Percentiles rank a stretch among this genome's conserved stretches.
phyloP scores from a whole-genome alignment of 2,888 invertebrate species.

The Chirona hameri region DNA sequence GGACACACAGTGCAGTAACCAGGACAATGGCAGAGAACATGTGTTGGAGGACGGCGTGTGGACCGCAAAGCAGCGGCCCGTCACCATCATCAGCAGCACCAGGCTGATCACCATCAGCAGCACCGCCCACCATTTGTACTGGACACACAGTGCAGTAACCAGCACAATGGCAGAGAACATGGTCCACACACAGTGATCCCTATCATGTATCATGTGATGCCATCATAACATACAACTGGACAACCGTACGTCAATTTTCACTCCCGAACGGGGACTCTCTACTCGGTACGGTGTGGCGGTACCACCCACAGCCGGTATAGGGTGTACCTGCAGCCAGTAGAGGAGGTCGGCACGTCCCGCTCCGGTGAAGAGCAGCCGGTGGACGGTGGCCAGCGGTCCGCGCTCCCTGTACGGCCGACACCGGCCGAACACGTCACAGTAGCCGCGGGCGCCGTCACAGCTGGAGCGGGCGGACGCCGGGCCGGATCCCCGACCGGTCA shows the following conservation, averaged over 20 bases:
- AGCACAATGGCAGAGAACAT: background rate
- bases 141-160: background rate
- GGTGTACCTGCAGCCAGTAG: conserved; percentile 87
- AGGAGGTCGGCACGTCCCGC: conserved; percentile 82
- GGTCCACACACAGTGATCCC: too few relatives aligned
- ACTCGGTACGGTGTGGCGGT: too few relatives aligned
- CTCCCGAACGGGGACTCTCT: too few relatives aligned
- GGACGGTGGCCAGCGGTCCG: conserved; percentile 91
- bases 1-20: conserved; percentile 4
- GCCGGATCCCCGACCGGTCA: too few relatives aligned
- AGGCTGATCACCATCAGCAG: conserved; percentile 83
- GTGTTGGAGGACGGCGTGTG: conserved; percentile 96
- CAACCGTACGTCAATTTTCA: too few relatives aligned
- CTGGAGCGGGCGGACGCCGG: background rate
- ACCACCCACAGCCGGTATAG: too few relatives aligned
- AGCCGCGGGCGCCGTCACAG: conserved; percentile 56
- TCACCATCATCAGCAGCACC: conserved; percentile 92
- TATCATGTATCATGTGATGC: too few relatives aligned
- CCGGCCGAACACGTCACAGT: conserved; percentile 98
- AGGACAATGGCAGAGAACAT: background rate
- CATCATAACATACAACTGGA: too few relatives aligned
- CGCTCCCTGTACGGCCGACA: conserved; percentile 95
- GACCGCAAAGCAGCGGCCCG: conserved; percentile 99
- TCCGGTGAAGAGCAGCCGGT: conserved; percentile 88
- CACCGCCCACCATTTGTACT: background rate